Conservation (phyloP, 1,140 invertebrate species). For the Zophobas morio region DNA sequence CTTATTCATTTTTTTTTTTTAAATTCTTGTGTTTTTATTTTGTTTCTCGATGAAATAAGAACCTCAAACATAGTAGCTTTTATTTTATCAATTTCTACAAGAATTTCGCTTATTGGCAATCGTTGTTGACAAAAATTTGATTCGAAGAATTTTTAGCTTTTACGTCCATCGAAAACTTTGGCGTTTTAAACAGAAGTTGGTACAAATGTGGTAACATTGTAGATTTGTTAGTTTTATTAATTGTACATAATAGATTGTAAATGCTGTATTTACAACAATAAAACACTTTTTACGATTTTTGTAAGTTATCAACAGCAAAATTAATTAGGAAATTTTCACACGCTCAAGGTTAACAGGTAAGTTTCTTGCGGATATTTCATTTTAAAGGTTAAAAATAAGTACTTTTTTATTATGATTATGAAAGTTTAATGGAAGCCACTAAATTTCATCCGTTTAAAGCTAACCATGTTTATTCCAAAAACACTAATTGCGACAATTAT, state of each 20-base stretch:
- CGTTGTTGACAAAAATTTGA: too few species aligned
- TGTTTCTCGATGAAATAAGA: conserved; percentile 19
- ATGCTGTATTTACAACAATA: conserved; percentile 60
- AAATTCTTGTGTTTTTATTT: conserved; percentile 30
- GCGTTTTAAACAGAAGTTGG: conserved; percentile 53
- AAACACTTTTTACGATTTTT: conserved; percentile 43
- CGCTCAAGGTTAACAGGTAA: too few species aligned
- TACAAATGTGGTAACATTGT: conserved; percentile 61
- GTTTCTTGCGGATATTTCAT: too few species aligned
- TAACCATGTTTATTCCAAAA: too few species aligned
- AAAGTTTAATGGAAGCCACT: too few species aligned
- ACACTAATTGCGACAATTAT: too few species aligned
- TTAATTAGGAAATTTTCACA: too few species aligned
- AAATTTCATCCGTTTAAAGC: too few species aligned
- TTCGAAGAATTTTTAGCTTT: too few species aligned
- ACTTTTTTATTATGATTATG: too few species aligned
- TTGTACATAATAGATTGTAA: conserved; percentile 60
- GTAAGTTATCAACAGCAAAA: neutral
- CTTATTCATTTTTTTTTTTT: conserved; percentile 46
- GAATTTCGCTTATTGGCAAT: too few species aligned
- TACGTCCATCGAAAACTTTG: conserved; percentile 3
- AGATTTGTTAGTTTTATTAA: conserved; percentile 59
- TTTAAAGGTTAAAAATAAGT: too few species aligned
- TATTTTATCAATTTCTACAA: neutral
- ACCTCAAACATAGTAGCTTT: conserved; percentile 11